These are phyloP conservation scores for Leptopilina syphax DNA, from an alignment of 2,888 invertebrate genomes.

Conservation along the genomic window DNA sequence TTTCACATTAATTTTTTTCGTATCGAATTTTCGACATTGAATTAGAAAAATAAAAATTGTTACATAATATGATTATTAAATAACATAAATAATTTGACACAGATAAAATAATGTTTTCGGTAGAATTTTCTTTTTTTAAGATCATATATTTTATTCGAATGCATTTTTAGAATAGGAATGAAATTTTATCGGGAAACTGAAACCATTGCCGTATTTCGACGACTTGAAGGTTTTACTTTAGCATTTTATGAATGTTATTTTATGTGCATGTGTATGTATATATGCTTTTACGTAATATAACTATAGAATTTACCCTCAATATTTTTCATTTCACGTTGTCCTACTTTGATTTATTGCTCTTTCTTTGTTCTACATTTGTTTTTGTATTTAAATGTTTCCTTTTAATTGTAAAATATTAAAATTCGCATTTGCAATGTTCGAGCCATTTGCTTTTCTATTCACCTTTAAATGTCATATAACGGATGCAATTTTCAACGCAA, in stretches of 20 bases:
- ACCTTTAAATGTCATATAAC: background rate
- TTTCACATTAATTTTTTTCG: no score
- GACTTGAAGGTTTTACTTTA: background rate
- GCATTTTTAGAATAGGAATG: background rate
- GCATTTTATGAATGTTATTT: constrained; percentile 9
- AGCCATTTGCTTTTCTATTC: background rate
- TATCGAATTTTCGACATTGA: no score
- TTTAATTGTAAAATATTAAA: constrained; percentile 25
- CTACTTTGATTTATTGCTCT: constrained; percentile 19
- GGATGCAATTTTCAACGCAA: background rate
- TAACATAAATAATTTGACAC: no score
- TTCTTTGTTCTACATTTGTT: constrained; percentile 22
- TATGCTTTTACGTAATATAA: background rate
- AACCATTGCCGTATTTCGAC: background rate
- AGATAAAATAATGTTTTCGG: background rate
- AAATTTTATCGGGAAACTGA: constrained; percentile 4
- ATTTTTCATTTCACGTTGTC: constrained; percentile 18
- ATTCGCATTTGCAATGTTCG: constrained; percentile 16
- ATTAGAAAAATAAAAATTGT: no score
- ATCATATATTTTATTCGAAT: background rate
- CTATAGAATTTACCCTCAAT: constrained; percentile 4
- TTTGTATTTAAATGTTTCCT: background rate
- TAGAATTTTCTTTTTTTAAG: background rate
- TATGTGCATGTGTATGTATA: background rate
- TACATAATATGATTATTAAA: no score